phyloP scores from a whole-genome alignment of 2,888 invertebrate species.

The Sinodicranocentrus sp. region DNA sequence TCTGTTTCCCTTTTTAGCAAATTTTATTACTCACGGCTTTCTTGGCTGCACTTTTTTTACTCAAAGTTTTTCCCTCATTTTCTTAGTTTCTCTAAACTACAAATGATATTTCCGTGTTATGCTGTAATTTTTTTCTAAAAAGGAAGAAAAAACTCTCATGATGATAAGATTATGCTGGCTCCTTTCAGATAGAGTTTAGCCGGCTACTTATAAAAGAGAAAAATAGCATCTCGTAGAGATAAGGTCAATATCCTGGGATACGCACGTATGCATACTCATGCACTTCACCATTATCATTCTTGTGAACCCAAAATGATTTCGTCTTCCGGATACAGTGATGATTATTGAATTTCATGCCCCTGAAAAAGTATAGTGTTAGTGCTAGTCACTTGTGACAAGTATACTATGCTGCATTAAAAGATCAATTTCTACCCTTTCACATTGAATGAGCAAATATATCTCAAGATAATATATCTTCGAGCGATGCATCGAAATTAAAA shows the following conservation, averaged over 20 bases:
- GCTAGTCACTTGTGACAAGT: too few relatives aligned
- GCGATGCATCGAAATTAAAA: conserved; percentile 43
- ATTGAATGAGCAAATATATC: too few relatives aligned
- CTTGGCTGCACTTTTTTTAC: conserved; percentile 43
- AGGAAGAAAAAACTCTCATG: conserved; percentile 4
- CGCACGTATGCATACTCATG: conserved; percentile 33
- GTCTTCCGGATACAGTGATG: too few relatives aligned
- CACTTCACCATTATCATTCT: conserved; percentile 6
- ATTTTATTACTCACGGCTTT: conserved; percentile 62
- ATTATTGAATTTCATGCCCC: too few relatives aligned
- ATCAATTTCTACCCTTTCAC: too few relatives aligned
- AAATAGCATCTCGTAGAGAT: not conserved
- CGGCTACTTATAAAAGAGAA: conserved; percentile 7
- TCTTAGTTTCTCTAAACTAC: conserved; percentile 6
- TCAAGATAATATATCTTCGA: not conserved
- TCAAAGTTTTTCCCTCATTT: conserved; percentile 18
- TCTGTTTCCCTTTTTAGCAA: conserved; percentile 35
- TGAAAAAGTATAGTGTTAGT: too few relatives aligned
- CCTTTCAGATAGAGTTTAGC: conserved; percentile 17
- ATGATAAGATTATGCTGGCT: conserved; percentile 52
- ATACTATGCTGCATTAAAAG: too few relatives aligned
- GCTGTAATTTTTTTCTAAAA: conserved; percentile 10
- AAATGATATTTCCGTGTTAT: conserved; percentile 55
- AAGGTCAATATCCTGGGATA: conserved; percentile 53
- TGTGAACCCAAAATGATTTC: not conserved